phyloP scores from a whole-genome alignment of 2,888 invertebrate species.

The Thymelicus sylvestris region DNA sequence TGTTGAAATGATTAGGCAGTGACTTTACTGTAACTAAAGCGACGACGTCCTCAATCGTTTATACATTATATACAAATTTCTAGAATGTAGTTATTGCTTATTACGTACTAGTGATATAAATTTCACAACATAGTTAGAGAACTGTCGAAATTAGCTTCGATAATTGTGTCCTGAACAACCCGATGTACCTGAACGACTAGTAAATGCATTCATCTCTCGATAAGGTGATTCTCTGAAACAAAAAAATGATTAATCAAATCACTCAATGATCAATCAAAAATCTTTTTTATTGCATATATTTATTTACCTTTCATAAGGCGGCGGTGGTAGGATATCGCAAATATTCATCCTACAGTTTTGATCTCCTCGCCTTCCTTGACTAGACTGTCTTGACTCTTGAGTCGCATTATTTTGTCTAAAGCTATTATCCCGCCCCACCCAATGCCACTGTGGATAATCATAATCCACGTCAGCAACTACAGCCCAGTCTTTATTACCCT shows the following conservation, averaged over 20 bases:
- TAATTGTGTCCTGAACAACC: constrained; percentile 78
- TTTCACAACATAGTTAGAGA: constrained; percentile 49
- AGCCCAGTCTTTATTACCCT: constrained; percentile 75
- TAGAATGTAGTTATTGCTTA: constrained; percentile 77
- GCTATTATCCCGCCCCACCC: constrained; percentile 76
- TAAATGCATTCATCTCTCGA: constrained; percentile 72
- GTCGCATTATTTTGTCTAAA: constrained; percentile 64
- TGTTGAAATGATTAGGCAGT: constrained; percentile 36
- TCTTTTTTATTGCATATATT: too few species aligned
- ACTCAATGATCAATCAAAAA: neutral
- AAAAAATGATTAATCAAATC: constrained; percentile 20
- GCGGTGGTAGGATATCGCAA: constrained; percentile 77
- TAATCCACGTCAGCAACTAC: constrained; percentile 75
- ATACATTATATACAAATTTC: constrained; percentile 73
- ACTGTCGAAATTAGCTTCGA: constrained; percentile 66
- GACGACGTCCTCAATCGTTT: constrained; percentile 61
- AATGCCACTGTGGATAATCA: constrained; percentile 81
- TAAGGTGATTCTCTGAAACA: constrained; percentile 75
- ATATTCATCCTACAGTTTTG: constrained; percentile 79
- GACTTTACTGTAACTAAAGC: constrained; percentile 17
- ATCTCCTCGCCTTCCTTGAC: constrained; percentile 66
- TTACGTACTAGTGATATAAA: constrained; percentile 78
- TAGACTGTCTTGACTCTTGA: constrained; percentile 66
- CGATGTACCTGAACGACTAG: constrained; percentile 75
- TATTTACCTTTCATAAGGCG: constrained; percentile 77